These are phyloP conservation scores for Ptilodon capucinus DNA, from an alignment of 2,888 invertebrate genomes.

Conservation along the genomic window DNA sequence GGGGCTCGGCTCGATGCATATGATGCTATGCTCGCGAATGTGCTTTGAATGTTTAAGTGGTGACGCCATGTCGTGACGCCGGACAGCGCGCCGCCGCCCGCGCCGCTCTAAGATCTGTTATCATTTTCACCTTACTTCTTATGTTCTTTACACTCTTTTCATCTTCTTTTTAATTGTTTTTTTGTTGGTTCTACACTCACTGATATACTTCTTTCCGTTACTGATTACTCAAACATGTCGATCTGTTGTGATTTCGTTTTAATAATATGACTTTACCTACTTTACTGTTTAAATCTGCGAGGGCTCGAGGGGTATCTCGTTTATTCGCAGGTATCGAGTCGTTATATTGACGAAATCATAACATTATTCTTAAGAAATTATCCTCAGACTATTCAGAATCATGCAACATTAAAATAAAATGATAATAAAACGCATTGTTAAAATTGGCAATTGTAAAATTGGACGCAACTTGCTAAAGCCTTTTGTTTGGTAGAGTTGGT, in stretches of 20 bases:
- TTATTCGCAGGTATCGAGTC: conserved; percentile 8
- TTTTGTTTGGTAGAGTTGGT: conserved; percentile 6
- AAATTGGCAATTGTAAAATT: conserved; percentile 3
- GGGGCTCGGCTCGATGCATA: not conserved
- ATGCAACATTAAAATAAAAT: conserved; percentile 4
- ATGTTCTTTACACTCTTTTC: conserved; percentile 38
- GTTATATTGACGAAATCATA: conserved; percentile 15
- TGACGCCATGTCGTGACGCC: conserved; percentile 2
- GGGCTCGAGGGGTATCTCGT: conserved; percentile 2
- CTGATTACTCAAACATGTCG: conserved; percentile 31
- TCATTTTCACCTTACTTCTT: conserved; percentile 29
- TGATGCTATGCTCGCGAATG: not conserved
- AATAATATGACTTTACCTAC: not conserved
- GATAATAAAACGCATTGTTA: not conserved
- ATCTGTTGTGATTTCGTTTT: conserved; percentile 48
- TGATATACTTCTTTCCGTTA: conserved; percentile 39
- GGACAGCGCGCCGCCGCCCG: conserved; percentile 29
- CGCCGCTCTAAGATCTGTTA: conserved; percentile 36
- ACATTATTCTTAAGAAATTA: conserved; percentile 6
- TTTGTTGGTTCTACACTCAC: conserved; percentile 45
- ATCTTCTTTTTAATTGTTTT: conserved; percentile 10
- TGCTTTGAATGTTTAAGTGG: conserved; percentile 12
- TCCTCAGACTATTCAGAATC: conserved; percentile 2
- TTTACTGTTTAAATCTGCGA: not conserved
- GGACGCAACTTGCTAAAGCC: conserved; percentile 10